Evolutionary conservation across 2,888 invertebrate species (phyloP).

Genomic region (Mythimna pallens): DNA sequence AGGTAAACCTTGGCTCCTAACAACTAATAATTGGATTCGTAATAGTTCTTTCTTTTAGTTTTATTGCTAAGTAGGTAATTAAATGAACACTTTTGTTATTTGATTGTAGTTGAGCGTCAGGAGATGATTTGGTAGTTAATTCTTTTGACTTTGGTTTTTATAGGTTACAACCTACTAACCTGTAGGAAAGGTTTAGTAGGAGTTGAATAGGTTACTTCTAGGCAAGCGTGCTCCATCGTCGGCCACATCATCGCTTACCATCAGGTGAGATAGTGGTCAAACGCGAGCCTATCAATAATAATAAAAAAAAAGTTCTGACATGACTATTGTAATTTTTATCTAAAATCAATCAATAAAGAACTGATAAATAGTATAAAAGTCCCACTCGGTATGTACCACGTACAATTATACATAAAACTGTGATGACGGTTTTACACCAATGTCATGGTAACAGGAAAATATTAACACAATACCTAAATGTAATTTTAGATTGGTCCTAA

Average conservation of each 20-base stretch:
- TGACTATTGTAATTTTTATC: not conserved
- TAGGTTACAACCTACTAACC: not conserved
- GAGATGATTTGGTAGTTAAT: conserved; percentile 4
- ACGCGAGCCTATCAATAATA: too few relatives aligned
- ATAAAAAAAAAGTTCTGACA: too few relatives aligned
- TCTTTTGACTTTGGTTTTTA: not conserved
- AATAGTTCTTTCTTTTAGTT: conserved; percentile 33
- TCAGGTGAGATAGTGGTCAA: too few relatives aligned
- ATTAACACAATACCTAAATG: conserved; percentile 13
- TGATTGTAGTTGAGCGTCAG: not conserved
- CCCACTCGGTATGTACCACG: not conserved
- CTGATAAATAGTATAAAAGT: not conserved
- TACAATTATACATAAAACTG: not conserved
- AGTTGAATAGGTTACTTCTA: too few relatives aligned
- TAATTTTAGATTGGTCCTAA: conserved; percentile 24
- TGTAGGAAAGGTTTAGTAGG: not conserved
- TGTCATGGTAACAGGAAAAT: conserved; percentile 26
- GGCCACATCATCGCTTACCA: too few relatives aligned
- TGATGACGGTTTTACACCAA: conserved; percentile 9
- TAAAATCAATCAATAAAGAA: not conserved
- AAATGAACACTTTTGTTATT: conserved; percentile 16
- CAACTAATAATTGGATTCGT: conserved; percentile 23
- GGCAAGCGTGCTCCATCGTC: too few relatives aligned
- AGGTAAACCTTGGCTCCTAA: conserved; percentile 19
- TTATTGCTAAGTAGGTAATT: conserved; percentile 19